Percentiles rank a stretch among this genome's conserved stretches.
These are phyloP conservation scores for Arge pagana DNA, from an alignment of 2,888 invertebrate species.

Conservation along the genomic window DNA sequence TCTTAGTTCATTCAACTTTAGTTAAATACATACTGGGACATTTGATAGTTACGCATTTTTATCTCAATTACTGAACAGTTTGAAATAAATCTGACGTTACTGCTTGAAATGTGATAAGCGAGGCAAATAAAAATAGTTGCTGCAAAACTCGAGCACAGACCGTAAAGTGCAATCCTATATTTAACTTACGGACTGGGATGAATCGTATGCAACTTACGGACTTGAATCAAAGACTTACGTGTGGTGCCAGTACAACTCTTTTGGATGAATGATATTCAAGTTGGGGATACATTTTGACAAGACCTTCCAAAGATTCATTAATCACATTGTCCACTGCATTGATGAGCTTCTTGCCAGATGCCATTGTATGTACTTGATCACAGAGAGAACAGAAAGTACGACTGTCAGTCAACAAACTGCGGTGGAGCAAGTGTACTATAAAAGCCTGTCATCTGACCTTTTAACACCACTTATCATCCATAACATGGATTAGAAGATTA, in stretches of 20 bases:
- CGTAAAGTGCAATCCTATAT: neutral
- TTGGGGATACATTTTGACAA: slow-evolving; percentile 45
- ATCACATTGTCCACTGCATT: slow-evolving; percentile 45
- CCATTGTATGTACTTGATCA: slow-evolving; percentile 6
- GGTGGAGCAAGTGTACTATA: neutral
- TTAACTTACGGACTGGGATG: neutral
- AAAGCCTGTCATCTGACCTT: neutral
- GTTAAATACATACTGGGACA: too few species aligned
- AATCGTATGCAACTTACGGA: neutral
- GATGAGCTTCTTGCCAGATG: slow-evolving; percentile 42
- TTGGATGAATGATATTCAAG: slow-evolving; percentile 45
- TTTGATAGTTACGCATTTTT: too few species aligned
- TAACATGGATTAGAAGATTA: neutral
- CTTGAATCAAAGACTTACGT: slow-evolving; percentile 38
- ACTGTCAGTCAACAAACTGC: neutral
- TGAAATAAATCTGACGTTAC: too few species aligned
- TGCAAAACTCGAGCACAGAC: too few species aligned
- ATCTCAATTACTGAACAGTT: too few species aligned
- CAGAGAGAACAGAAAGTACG: neutral
- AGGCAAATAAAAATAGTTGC: too few species aligned
- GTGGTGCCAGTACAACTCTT: slow-evolving; percentile 44
- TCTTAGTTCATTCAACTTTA: too few species aligned
- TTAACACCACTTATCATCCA: slow-evolving; percentile 4
- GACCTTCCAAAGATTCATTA: slow-evolving; percentile 46
- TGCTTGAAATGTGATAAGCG: too few species aligned